Evolutionary conservation across 2,113 vertebrate species (phyloP), one percentile per base, ranked within the genome.

Genomic region (Herpetotheres cachinnans): DNA sequence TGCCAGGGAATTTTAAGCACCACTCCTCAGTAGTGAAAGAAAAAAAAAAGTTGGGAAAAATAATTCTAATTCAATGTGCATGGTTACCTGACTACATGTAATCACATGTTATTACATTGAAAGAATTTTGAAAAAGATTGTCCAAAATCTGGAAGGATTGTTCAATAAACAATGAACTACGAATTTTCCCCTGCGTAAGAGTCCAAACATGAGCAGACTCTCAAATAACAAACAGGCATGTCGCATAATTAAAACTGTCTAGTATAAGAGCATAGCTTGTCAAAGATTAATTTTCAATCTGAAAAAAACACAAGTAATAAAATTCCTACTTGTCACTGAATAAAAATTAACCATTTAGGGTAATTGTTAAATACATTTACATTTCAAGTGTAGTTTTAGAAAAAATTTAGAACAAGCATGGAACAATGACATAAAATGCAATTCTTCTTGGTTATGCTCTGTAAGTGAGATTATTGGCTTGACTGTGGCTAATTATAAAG

Each of bases 171-270:
- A 74, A 20, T 20, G n/a, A 82, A 40, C 58, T n/a, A 59, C 8
- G 24, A 66, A 47, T 93, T 86, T 86, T 55, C 21, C 67, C 16
- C 32, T 73, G 55, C 0, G 0, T 85, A 27, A 19, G 66, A 66
- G 54, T 58, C 71, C 76, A 95, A 88, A 77, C 40, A 88, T 54
- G 22, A 94, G 73, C 52, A 90, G 79, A 83, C 83, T 93, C 80
- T 86, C 90, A 94, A 95, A 93, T 88, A 93, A 79, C 73, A 89
- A 90, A 86, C 82, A 93, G 78, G 18, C 90, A 70, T 86, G 76
- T 82, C 93, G 94, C 88, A 55, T 91, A 88, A 90, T 95, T 92
- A 90, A 94, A 91, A 86, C 74, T 81, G 67, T 88, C 90, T 91
- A 85, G 63, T 54, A 16, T 66, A 85, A 91, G 30, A 61, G 19